Evolutionary conservation across 2,113 vertebrate genomes (phyloP).

Genomic region (Macaca nemestrina): DNA sequence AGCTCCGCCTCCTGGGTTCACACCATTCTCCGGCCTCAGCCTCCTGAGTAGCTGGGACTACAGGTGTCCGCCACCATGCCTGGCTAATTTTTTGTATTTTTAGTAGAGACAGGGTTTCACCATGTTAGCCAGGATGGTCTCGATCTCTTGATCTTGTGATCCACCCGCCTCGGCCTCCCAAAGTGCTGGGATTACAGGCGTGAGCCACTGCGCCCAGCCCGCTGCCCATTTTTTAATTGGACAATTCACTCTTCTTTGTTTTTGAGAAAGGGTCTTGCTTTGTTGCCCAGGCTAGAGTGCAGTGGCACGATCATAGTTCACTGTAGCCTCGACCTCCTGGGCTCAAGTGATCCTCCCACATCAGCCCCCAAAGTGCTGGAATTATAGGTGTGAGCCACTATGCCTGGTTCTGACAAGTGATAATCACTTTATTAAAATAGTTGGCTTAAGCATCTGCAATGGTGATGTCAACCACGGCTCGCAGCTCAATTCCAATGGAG

Average conservation of each 20-base stretch:
- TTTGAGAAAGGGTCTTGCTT: background rate
- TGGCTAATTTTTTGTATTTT: too few species aligned
- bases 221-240: background rate
- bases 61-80: fast-evolving
- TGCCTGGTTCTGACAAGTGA: background rate
- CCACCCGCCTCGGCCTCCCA: too few species aligned
- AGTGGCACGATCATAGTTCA: background rate
- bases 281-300: background rate
- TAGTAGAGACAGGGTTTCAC: too few species aligned
- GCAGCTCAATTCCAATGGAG: background rate
- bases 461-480: background rate
- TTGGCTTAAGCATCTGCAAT: background rate
- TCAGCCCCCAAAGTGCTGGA: background rate
- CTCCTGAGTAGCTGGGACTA: too few species aligned
- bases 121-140: too few species aligned
- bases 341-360: background rate
- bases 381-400: background rate
- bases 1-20: too few species aligned
- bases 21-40: too few species aligned
- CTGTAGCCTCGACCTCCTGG: background rate
- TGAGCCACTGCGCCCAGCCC: too few species aligned
- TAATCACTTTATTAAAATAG: background rate
- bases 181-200: too few species aligned
- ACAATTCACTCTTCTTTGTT: too few species aligned
- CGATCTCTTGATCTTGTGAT: too few species aligned